Conservation (phyloP, 2,113 vertebrate genomes). For the Scomber colias region DNA sequence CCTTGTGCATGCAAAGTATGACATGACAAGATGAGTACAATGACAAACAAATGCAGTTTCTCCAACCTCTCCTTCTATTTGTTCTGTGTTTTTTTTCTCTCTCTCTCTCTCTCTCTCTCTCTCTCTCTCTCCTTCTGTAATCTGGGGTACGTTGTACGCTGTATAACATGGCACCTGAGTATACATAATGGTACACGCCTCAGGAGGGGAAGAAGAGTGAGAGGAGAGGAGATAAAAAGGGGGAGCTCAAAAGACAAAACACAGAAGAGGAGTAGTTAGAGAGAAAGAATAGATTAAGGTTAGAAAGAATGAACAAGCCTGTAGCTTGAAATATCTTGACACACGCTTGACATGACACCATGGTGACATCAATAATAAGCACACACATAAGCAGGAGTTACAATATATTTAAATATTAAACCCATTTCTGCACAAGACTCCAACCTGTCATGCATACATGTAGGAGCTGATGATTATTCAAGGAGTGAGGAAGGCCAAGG, state of each 20-base stretch:
- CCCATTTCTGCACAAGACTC: slow-evolving; percentile 19
- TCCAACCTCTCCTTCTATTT: slow-evolving; percentile 32
- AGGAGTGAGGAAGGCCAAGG: slow-evolving; percentile 37
- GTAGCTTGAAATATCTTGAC: slow-evolving; percentile 44
- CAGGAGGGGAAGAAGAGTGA: slow-evolving; percentile 36
- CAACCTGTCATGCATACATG: slow-evolving; percentile 47
- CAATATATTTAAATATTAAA: slow-evolving; percentile 61
- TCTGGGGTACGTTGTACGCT: slow-evolving; percentile 19
- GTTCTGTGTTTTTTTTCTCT: slow-evolving; percentile 4
- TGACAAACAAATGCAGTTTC: slow-evolving; percentile 50
- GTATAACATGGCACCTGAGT: slow-evolving; percentile 62
- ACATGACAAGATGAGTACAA: slow-evolving; percentile 54
- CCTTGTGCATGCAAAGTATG: slow-evolving; percentile 36
- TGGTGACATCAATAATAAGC: slow-evolving; percentile 17
- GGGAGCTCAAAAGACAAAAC: slow-evolving; percentile 37
- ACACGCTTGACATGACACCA: slow-evolving; percentile 10
- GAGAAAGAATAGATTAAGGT: slow-evolving; percentile 39
- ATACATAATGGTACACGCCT: slow-evolving; percentile 47
- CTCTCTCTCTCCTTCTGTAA: slow-evolving; percentile 12
- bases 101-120: not conserved
- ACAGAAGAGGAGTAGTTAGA: slow-evolving; percentile 50
- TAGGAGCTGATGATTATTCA: slow-evolving; percentile 55
- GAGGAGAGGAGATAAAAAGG: slow-evolving; percentile 18
- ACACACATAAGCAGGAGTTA: slow-evolving; percentile 7
- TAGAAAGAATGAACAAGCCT: slow-evolving; percentile 12